Evolutionary conservation across 2,888 invertebrate genomes (phyloP).

Genomic region (Synanthedon myopaeformis): DNA sequence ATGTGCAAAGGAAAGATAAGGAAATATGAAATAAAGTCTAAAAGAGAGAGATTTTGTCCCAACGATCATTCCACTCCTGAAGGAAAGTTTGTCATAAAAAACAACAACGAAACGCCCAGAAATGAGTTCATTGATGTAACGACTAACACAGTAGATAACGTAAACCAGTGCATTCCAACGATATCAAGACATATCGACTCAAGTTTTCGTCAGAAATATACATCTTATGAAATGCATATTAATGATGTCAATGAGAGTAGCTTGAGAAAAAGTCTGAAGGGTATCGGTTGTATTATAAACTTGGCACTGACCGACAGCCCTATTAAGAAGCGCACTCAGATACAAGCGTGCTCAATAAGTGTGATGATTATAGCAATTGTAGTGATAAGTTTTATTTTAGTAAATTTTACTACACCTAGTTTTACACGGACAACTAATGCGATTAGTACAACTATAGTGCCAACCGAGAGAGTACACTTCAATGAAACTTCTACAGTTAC

Average conservation of each 20-base stretch:
- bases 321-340: slow-evolving; percentile 58
- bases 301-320: slow-evolving; percentile 54
- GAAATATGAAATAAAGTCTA: slow-evolving; percentile 49
- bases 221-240: slow-evolving; percentile 39
- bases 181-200: slow-evolving; percentile 57
- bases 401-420: slow-evolving; percentile 59
- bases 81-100: slow-evolving; percentile 14
- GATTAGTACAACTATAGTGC: slow-evolving; percentile 59
- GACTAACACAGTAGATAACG: slow-evolving; percentile 12
- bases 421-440: slow-evolving; percentile 39
- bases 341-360: slow-evolving; percentile 67
- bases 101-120: slow-evolving; percentile 5
- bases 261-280: slow-evolving; percentile 58
- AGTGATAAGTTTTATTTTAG: slow-evolving; percentile 62
- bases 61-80: slow-evolving; percentile 55
- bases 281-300: slow-evolving; percentile 58
- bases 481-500: slow-evolving; percentile 41
- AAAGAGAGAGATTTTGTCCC: slow-evolving; percentile 37
- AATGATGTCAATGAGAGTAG: slow-evolving; percentile 35
- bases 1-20: slow-evolving; percentile 58
- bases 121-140: slow-evolving; percentile 19
- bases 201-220: slow-evolving; percentile 48
- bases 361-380: slow-evolving; percentile 64
- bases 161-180: slow-evolving; percentile 45
- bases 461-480: slow-evolving; percentile 38